Evolutionary conservation across 2,113 vertebrate genomes (phyloP).

Genomic region (Lamprotornis superbus): DNA sequence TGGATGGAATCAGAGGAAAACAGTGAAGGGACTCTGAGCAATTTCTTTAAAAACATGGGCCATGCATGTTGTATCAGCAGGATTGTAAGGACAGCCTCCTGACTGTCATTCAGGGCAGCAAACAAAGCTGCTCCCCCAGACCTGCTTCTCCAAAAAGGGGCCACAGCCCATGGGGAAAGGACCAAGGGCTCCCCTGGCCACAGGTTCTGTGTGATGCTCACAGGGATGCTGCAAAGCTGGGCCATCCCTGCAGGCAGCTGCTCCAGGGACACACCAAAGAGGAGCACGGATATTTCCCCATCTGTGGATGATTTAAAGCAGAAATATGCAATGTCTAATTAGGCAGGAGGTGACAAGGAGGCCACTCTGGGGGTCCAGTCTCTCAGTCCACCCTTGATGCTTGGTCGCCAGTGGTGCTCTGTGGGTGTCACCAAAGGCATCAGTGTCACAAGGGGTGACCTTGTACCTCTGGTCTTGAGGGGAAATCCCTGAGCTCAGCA

Average conservation of each 20-base stretch:
- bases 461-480: background rate
- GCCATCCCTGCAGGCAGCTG: background rate
- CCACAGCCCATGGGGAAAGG: background rate
- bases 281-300: fast-evolving
- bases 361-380: background rate
- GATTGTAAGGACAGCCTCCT: background rate
- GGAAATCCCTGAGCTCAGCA: background rate
- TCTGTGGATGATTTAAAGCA: background rate
- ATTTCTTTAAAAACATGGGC: background rate
- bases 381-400: background rate
- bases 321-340: background rate
- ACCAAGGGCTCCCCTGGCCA: background rate
- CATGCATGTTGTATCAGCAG: too few species aligned
- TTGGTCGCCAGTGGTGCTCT: background rate
- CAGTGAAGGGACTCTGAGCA: background rate
- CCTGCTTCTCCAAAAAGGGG: background rate
- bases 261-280: too few species aligned
- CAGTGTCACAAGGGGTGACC: background rate
- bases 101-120: fast-evolving
- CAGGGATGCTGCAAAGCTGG: fast-evolving
- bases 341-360: background rate
- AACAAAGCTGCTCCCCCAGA: background rate
- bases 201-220: background rate
- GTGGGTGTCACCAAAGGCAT: background rate
- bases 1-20: background rate